Evolutionary conservation across 1,140 invertebrate genomes (phyloP), one percentile per base, ranked within the genome.

Genomic region (Heliothis virescens): DNA sequence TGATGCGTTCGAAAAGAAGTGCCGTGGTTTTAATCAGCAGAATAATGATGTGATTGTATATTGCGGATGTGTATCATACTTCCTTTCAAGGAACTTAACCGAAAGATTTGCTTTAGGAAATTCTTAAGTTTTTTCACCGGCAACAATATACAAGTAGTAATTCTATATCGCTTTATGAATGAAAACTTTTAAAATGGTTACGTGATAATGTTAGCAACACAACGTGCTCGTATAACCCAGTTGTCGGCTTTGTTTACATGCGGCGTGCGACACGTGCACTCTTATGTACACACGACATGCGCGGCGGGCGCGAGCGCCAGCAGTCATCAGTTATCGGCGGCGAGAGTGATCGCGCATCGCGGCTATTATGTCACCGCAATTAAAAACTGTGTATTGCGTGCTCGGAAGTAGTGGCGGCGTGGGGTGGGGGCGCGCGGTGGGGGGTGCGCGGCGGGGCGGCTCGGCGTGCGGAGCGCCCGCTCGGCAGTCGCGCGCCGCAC

Each of bases 291-390:
- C 57, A 74, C 82, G 83, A 84, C 83, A 82, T 82, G 85, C 85
- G 79, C 80, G 57, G 62, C 65, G 80, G 57, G 62, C 65, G 80
- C 77, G 65, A 67, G 63, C 79, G 65, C 34, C 55, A n/a, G 16
- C 48, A 83, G 82, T 88, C 86, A 87, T 87, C 85, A 86, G 86
- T 86, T 89, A 89, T 87, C 86, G 85, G 87, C 75, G 87, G 86
- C 83, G 89, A 92, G 87, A 90, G 90, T 89, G 87, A 91, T 87
- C 85, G 86, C 82, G 83, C 82, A 83, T 82, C 80, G 79, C 75
- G 73, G 34, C 34, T 83, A 80, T 91, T 90, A 91, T 89, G 86
- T 91, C 89, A 91, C 79, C 81, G 81, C 82, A 89, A 89, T 89
- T 89, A 89, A 89, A 87, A 89, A 87, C 80, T 85, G 78, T 84